Evolutionary conservation across 2,797 vertebrate species (phyloP).

Genomic region (Takifugu ocellatus): DNA sequence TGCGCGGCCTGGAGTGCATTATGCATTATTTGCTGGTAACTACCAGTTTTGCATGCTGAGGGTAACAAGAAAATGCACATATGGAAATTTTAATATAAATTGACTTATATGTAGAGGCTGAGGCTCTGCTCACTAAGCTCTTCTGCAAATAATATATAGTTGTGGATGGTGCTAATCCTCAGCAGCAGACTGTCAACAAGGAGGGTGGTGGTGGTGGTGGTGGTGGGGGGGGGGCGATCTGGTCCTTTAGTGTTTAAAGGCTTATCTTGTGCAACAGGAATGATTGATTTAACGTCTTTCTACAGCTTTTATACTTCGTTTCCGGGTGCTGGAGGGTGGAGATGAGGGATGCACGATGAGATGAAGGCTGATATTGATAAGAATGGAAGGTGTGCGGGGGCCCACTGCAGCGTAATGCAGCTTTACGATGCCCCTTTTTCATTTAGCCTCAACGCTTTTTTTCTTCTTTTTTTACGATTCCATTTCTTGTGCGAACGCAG

Average conservation of each 20-base stretch:
- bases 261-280: slow-evolving; percentile 78
- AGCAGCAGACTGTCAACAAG: slow-evolving; percentile 69
- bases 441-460: slow-evolving; percentile 71
- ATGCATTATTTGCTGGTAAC: slow-evolving; percentile 99
- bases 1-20: slow-evolving; percentile 92
- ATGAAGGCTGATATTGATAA: slow-evolving; percentile 73
- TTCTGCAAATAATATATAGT: slow-evolving; percentile 90
- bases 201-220: slow-evolving; percentile 36
- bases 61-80: slow-evolving; percentile 99
- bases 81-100: slow-evolving; percentile 99
- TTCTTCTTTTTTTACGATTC: slow-evolving; percentile 69
- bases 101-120: slow-evolving; percentile 92
- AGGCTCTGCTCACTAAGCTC: slow-evolving; percentile 96
- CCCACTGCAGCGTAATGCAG: slow-evolving; percentile 70
- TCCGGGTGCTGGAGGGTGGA: slow-evolving; percentile 53
- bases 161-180: slow-evolving; percentile 97
- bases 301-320: slow-evolving; percentile 76
- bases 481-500: slow-evolving; percentile 71
- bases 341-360: slow-evolving; percentile 49
- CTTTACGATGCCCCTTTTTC: slow-evolving; percentile 78
- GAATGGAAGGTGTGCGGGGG: slow-evolving; percentile 72
- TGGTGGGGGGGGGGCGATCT: slow-evolving; percentile 52
- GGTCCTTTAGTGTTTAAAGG: slow-evolving; percentile 77
- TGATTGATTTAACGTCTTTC: slow-evolving; percentile 78
- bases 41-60: slow-evolving; percentile 99